Percentiles rank a stretch among this genome's conserved stretches.
These are phyloP conservation scores for Rhadinocentrus ornatus DNA, from an alignment of 2,797 vertebrate species.

Conservation along the genomic window DNA sequence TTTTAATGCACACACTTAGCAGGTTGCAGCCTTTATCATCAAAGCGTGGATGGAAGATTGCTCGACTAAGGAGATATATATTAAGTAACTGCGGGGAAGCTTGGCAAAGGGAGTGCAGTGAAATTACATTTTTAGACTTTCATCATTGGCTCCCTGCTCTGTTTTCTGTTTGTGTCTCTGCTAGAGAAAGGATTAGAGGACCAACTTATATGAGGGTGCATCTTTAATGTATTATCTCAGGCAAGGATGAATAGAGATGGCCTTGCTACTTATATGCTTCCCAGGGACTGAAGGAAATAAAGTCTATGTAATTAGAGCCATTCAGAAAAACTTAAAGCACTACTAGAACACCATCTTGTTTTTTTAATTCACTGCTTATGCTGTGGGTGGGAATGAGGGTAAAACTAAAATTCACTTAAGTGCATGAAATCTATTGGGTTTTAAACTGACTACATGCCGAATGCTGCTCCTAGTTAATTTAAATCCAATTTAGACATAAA, in stretches of 20 bases:
- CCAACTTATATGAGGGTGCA: slow-evolving; percentile 43
- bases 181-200: slow-evolving; percentile 59
- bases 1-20: slow-evolving; percentile 79
- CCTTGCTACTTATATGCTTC: slow-evolving; percentile 29
- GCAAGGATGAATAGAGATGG: slow-evolving; percentile 41
- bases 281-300: slow-evolving; percentile 13
- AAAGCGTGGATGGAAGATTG: slow-evolving; percentile 70
- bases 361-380: slow-evolving; percentile 19
- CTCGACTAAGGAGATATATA: slow-evolving; percentile 62
- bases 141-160: slow-evolving; percentile 61
- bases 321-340: slow-evolving; percentile 24
- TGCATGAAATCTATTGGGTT: slow-evolving; percentile 17
- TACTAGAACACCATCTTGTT: slow-evolving; percentile 11
- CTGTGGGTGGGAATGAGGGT: slow-evolving; percentile 28
- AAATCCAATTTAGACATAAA: slow-evolving; percentile 14
- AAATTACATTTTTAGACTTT: slow-evolving; percentile 78
- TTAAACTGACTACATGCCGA: slow-evolving; percentile 12
- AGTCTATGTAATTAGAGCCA: slow-evolving; percentile 18
- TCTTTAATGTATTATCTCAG: slow-evolving; percentile 61
- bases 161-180: slow-evolving; percentile 56
- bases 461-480: background rate
- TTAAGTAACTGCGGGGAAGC: slow-evolving; percentile 77
- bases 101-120: slow-evolving; percentile 55
- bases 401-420: slow-evolving; percentile 13
- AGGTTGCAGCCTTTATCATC: slow-evolving; percentile 80